Conservation (phyloP, 2,888 invertebrate species). For the Troides oblongomaculatus region DNA sequence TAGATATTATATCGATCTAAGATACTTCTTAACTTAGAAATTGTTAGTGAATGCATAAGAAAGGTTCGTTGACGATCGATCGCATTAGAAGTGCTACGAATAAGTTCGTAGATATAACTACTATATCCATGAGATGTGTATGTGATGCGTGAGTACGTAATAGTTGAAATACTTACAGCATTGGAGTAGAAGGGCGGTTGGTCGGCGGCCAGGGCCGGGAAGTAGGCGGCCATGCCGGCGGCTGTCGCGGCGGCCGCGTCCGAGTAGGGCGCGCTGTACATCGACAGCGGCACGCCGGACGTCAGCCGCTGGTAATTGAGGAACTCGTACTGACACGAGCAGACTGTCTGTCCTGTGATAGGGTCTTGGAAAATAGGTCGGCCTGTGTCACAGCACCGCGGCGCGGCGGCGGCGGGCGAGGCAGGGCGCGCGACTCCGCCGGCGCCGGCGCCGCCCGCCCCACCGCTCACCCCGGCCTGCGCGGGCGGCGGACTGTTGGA, state of each 20-base stretch:
- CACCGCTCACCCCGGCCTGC: slow-evolving; percentile 80
- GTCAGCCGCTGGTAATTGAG: slow-evolving; percentile 91
- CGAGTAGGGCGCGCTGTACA: slow-evolving; percentile 90
- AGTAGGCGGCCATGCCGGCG: slow-evolving; percentile 91
- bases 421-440: slow-evolving; percentile 77
- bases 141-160: too few species aligned
- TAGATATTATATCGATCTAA: too few species aligned
- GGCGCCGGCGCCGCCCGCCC: slow-evolving; percentile 68
- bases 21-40: too few species aligned
- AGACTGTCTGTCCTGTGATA: slow-evolving; percentile 91
- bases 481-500: slow-evolving; percentile 84
- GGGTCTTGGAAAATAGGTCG: slow-evolving; percentile 94
- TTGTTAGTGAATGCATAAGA: too few species aligned
- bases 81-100: too few species aligned
- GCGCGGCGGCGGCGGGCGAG: slow-evolving; percentile 76
- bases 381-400: slow-evolving; percentile 94
- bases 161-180: slow-evolving; percentile 82
- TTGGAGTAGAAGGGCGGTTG: slow-evolving; percentile 92
- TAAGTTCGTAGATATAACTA: too few species aligned
- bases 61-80: too few species aligned
- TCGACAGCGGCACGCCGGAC: slow-evolving; percentile 87
- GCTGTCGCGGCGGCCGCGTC: slow-evolving; percentile 84
- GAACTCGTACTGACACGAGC: slow-evolving; percentile 94
- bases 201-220: slow-evolving; percentile 90
- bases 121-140: too few species aligned